Base-by-base conservation (phyloP, 2,888 invertebrate genomes). In the Eupithecia centaureata region DNA sequence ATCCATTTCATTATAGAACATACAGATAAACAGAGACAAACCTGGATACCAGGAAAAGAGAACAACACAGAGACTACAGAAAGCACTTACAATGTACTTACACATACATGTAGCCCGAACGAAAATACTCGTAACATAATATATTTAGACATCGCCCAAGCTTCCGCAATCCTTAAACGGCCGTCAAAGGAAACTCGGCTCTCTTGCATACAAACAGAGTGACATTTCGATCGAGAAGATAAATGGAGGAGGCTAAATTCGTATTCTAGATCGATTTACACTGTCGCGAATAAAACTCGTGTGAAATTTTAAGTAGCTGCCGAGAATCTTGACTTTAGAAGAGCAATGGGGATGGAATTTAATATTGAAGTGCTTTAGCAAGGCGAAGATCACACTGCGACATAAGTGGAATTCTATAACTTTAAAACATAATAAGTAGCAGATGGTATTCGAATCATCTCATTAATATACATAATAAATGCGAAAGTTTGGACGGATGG, bases 141-240 rank as follows among this genome's bases (percentile, higher is more conserved):
- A 84, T 85, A 84, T 86, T 85, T 84, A 86, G 81, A 81, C 77
- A 78, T 73, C 76, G 77, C 74, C 74, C 78, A 77, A 78, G 81
- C 84, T 86, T 86, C 85, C 85, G 85, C 86, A 78, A 81, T 83
- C 78, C 76, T 82, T 76, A 75, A 73, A 65, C 68, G 71, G 69
- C 18, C 33, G 63, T 59, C 69, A 60, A 70, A 68, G 63, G 52
- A 78, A 77, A 76, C 70, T 66, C 60, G 63, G 69, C 79, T 74
- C 64, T 77, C 65, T 61, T 67, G 58, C 68, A 61, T 58, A 61
- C 7, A 32, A 62, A 74, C 76, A 73, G 74, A 76, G 75, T 68
- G 67, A 74, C 74, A 77, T 73, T 79, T 73, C 60, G 63, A 70
- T 69, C 65, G 65, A 22, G 52, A 70, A 71, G 66, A 67, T 70